phyloP scores from a whole-genome alignment of 2,797 vertebrate species.

The Thaleichthys pacificus region DNA sequence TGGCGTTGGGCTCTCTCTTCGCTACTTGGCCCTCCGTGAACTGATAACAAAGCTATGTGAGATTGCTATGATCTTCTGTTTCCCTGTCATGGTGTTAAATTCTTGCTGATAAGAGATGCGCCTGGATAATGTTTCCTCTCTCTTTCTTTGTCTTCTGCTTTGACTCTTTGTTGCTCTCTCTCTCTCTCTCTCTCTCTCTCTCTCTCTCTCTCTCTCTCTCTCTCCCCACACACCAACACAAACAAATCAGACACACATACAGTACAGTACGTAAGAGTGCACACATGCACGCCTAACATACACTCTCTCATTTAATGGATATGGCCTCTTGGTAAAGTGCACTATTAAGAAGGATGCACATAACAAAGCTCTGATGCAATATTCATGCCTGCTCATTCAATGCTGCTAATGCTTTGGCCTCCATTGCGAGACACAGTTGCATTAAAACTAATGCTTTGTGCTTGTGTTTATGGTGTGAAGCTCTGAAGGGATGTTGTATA shows the following conservation, averaged over 20 bases:
- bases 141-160: neutral
- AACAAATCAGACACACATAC: conserved; percentile 3
- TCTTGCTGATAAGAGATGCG: neutral
- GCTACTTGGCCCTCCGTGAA: neutral
- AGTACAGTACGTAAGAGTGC: neutral
- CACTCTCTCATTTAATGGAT: conserved; percentile 64
- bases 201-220: conserved; percentile 12
- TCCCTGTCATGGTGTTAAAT: neutral
- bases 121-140: neutral
- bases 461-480: neutral
- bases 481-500: neutral
- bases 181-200: conserved; percentile 15
- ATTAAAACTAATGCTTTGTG: neutral
- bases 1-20: neutral
- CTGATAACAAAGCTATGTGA: neutral
- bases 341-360: conserved; percentile 85
- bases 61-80: neutral
- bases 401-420: conserved; percentile 66
- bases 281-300: conserved; percentile 16
- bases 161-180: neutral
- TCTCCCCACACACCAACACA: conserved; percentile 2
- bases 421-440: neutral
- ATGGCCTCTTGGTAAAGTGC: conserved; percentile 85
- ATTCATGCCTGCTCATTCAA: conserved; percentile 78
- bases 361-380: conserved; percentile 87